phyloP scores from a whole-genome alignment of 2,113 vertebrate species.

The Vidua macroura region DNA sequence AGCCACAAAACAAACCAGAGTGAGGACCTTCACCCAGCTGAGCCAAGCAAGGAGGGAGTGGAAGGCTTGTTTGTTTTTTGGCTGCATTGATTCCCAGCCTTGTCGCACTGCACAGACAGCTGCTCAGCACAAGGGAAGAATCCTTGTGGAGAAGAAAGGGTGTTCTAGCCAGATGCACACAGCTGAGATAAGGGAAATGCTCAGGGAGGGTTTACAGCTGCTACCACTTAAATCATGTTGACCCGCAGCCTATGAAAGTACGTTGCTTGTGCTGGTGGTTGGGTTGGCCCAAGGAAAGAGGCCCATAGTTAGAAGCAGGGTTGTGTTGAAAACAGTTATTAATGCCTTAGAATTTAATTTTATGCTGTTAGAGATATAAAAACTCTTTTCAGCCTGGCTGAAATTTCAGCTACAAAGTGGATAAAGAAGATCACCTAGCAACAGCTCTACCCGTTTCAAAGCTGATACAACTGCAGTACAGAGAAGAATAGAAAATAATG shows the following conservation, averaged over 20 bases:
- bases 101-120: not conserved
- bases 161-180: not conserved
- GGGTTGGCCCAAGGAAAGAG: not conserved
- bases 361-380: not conserved
- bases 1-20: not conserved
- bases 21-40: not conserved
- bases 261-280: fast-evolving
- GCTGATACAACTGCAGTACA: not conserved
- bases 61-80: not conserved
- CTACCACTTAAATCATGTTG: not conserved
- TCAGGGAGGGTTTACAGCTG: not conserved
- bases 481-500: not conserved
- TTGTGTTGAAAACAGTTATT: not conserved
- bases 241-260: not conserved
- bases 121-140: not conserved
- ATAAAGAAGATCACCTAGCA: slow-evolving; percentile 15
- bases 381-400: not conserved
- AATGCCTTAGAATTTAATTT: not conserved
- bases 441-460: not conserved
- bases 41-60: not conserved
- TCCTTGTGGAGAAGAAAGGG: not conserved
- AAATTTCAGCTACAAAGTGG: not conserved
- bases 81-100: not conserved
- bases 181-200: not conserved
- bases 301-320: not conserved